Conservation (phyloP, 2,888 invertebrate genomes). For the Caenorhabditis panamensis region DNA sequence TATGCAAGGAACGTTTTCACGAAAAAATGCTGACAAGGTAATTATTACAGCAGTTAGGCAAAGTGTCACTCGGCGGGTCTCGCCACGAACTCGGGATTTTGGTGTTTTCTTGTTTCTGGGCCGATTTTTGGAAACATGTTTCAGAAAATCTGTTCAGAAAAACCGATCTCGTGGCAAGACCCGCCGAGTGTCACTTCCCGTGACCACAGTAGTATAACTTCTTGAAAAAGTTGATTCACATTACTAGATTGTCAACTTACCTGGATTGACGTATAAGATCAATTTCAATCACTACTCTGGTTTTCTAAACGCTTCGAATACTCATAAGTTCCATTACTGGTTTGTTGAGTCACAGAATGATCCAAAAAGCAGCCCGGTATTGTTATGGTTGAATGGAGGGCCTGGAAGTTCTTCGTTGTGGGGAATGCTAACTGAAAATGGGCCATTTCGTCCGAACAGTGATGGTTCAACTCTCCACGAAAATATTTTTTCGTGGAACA, state of each 20-base stretch:
- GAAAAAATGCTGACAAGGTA: slow-evolving; percentile 62
- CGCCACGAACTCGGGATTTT: no score
- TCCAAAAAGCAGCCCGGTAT: slow-evolving; percentile 59
- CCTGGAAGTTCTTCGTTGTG: slow-evolving; percentile 64
- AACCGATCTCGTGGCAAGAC: no score
- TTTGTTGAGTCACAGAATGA: slow-evolving; percentile 66
- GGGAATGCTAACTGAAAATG: slow-evolving; percentile 82
- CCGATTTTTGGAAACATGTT: no score
- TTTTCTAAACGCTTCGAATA: slow-evolving; percentile 66
- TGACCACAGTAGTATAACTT: no score
- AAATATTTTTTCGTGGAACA: slow-evolving; percentile 78
- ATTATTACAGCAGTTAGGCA: not conserved
- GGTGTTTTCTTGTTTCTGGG: no score
- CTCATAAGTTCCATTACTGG: slow-evolving; percentile 67
- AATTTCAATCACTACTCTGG: slow-evolving; percentile 73
- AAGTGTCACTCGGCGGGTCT: no score
- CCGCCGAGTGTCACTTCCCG: no score
- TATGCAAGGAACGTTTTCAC: not conserved
- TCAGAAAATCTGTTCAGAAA: no score
- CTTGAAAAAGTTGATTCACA: no score
- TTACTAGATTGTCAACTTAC: slow-evolving; percentile 45
- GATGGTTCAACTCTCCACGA: slow-evolving; percentile 71
- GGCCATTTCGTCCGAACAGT: slow-evolving; percentile 80
- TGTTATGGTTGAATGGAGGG: slow-evolving; percentile 76
- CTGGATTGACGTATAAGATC: slow-evolving; percentile 66